Evolutionary conservation across 1,140 invertebrate genomes (phyloP).

Genomic region (Euura saliciscinereae): DNA sequence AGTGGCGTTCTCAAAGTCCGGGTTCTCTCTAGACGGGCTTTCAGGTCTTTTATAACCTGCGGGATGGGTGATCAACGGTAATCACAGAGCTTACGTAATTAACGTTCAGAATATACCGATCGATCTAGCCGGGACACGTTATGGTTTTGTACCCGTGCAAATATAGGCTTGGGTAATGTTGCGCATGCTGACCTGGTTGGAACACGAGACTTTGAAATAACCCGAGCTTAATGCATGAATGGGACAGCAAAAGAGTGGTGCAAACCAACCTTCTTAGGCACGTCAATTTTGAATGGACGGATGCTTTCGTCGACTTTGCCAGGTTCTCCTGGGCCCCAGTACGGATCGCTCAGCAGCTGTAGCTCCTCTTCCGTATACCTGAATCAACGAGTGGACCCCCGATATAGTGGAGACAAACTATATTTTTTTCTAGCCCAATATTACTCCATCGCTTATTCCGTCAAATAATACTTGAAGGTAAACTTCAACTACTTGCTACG

Average conservation of each 20-base stretch:
- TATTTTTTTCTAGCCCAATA: too few species aligned
- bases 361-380: neutral
- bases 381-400: neutral
- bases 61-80: neutral
- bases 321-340: slow-evolving; percentile 56
- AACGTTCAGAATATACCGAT: too few species aligned
- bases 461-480: too few species aligned
- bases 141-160: neutral
- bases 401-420: neutral
- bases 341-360: slow-evolving; percentile 20
- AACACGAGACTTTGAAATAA: too few species aligned
- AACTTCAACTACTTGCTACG: too few species aligned
- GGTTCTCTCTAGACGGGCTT: slow-evolving; percentile 46
- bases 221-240: too few species aligned
- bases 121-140: neutral
- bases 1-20: slow-evolving; percentile 60
- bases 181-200: too few species aligned
- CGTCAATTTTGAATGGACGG: slow-evolving; percentile 58
- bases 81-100: neutral
- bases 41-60: slow-evolving; percentile 53
- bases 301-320: slow-evolving; percentile 50
- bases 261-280: slow-evolving; percentile 46
- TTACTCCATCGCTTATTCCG: too few species aligned
- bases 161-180: too few species aligned
- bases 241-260: too few species aligned